Base-by-base conservation (phyloP, 1,140 invertebrate genomes). In the Heliconius congener region DNA sequence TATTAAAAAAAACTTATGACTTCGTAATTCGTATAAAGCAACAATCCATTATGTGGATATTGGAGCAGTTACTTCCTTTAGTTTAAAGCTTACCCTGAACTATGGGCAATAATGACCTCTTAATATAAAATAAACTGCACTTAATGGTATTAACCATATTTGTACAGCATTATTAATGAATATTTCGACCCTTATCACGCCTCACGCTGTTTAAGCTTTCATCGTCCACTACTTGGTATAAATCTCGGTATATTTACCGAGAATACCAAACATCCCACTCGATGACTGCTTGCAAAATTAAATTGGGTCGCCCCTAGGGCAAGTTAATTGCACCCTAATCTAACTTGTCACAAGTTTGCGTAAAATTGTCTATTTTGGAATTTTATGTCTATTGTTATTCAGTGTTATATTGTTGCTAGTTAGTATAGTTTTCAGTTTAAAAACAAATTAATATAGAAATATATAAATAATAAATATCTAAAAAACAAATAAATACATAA, bases 321-420 rank as follows among this genome's bases (percentile, higher is more conserved):
- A 82, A 87, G 88, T 90, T 90, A 90, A 90, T 90, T 89, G 83
- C 84, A 90, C 89, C 87, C 85, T 86, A 90, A 89, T 90, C 88
- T 89, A 90, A 90, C 80, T 90, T 89, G 83, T 83, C 81, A 81
- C 77, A 82, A 82, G 34, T 37, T 85, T 85, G 39, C 27, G 42
- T 76, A 71, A 85, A 87, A 83, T 84, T 81, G 83, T 42, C 60
- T 11, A 9, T 39, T 70, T 30, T 18, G 60, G 39, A 76, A n/a
- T 76, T 55, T 76, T 70, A 57, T 76, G 23, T 27, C 60, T 11
- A 11, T 46, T 46, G 42, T 46, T 11, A 46, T 46, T 9, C 42
- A 13, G 42, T 46, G 9, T 46, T 34, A 46, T 46, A 52, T 18
- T 52, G 18, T 19, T 52, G 34, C 34, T 34, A 52, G 50, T 52